Evolutionary conservation across 2,797 vertebrate species (phyloP), one percentile per base, ranked within the genome.

Genomic region (Trachops cirrhosus): DNA sequence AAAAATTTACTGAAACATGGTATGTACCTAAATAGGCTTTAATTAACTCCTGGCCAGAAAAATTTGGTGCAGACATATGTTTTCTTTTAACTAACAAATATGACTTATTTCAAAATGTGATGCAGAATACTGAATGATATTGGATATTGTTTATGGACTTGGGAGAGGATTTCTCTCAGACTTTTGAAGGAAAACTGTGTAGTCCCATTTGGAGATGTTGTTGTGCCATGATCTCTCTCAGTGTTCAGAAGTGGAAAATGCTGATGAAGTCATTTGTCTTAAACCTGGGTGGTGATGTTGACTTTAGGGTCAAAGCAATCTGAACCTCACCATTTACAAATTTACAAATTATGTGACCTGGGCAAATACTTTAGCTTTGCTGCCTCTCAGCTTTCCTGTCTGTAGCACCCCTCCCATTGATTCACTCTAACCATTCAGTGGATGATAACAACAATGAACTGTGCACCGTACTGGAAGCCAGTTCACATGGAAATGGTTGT

Each of bases 81-180:
- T 82, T 94, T 83, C 37, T 78, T 95, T 92, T 86, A 88, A 90
- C 19, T 54, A 75, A 91, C 29, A 79, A 83, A 41, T 18, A 37
- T 39, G n/a, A 41, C 26, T 54, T 73, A 91, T 88, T 96, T 94
- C 50, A 77, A 52, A 91, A 64, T 67, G 88, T 87, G 48, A 62
- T 57, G 19, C 29, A 73, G 46, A 87, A 39, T 79, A 44, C 48
- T 21, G 19, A 86, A 54, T 92, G 73, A 86, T 83, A n/a, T 48
- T 75, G 70, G 74, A 52, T 78, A 85, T 24, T 93, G 15, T 70
- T 80, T 89, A 16, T 57, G 29, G 41, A 39, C 19, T 83, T 83
- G 26, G 74, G 77, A 73, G 89, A 92, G 5, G 29, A 57, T 89
- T 82, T 86, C n/a, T 62, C 46, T 94, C 50, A 46, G 9, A 52